Conservation (phyloP, 1,140 invertebrate species). For the Planococcus citri region DNA sequence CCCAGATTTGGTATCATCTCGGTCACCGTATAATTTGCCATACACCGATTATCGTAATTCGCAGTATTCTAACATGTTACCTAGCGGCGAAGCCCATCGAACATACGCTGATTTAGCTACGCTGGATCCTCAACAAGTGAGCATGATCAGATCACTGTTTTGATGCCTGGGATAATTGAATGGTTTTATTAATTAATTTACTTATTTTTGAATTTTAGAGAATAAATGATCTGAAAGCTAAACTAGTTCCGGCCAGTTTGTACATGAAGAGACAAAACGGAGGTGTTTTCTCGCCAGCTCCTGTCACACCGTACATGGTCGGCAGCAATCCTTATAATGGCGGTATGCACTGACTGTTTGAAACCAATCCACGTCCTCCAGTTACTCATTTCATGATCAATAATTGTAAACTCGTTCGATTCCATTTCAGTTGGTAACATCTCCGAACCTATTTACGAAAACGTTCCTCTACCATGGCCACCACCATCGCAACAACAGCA, state of each 20-base stretch:
- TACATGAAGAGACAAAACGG: conserved; percentile 9
- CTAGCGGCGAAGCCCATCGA: conserved; percentile 42
- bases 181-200: neutral
- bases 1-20: conserved; percentile 59
- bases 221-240: conserved; percentile 11
- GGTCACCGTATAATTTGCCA: conserved; percentile 36
- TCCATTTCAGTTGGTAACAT: conserved; percentile 35
- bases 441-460: conserved; percentile 64
- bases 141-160: too few relatives aligned
- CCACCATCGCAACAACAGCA: too few relatives aligned
- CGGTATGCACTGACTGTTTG: too few relatives aligned
- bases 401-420: too few relatives aligned
- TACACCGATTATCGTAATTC: conserved; percentile 3
- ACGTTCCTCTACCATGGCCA: conserved; percentile 45
- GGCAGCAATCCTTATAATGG: neutral
- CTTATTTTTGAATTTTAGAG: neutral
- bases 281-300: neutral
- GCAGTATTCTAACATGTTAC: conserved; percentile 34
- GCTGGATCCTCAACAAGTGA: conserved; percentile 26
- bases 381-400: too few relatives aligned
- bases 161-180: neutral
- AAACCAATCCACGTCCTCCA: too few relatives aligned
- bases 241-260: neutral
- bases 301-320: neutral
- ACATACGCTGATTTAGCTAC: conserved; percentile 52